These are phyloP conservation scores for Frieseomelitta varia DNA, from an alignment of 1,140 invertebrate species.

Conservation along the genomic window DNA sequence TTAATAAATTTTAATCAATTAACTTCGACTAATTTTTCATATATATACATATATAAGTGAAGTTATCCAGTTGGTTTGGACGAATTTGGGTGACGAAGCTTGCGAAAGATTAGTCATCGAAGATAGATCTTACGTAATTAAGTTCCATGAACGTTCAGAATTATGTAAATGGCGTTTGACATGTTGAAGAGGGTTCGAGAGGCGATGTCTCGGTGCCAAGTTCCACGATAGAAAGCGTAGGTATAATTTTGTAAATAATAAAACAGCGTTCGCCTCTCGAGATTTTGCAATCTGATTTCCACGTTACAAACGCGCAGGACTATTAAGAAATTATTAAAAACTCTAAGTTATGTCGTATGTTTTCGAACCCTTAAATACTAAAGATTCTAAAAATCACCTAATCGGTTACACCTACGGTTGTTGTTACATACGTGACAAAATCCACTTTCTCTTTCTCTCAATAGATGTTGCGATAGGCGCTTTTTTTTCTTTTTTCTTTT, in stretches of 20 bases:
- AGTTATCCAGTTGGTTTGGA: too few species aligned
- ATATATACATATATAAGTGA: too few species aligned
- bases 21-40: too few species aligned
- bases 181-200: background rate
- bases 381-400: background rate
- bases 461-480: background rate
- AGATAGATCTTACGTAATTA: background rate
- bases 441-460: background rate
- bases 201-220: rapidly evolving
- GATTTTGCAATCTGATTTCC: background rate
- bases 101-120: too few species aligned
- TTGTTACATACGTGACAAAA: background rate
- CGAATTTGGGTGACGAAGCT: background rate
- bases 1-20: too few species aligned
- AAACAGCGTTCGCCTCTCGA: background rate
- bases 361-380: too few species aligned
- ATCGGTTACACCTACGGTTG: background rate
- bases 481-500: too few species aligned
- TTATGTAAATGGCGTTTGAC: background rate
- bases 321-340: too few species aligned
- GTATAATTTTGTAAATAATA: background rate
- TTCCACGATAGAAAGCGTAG: background rate
- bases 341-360: too few species aligned
- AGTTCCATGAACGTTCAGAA: background rate
- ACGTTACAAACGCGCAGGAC: too few species aligned